Conservation (phyloP, 2,888 invertebrate genomes). For the Acanthopleura granulata region DNA sequence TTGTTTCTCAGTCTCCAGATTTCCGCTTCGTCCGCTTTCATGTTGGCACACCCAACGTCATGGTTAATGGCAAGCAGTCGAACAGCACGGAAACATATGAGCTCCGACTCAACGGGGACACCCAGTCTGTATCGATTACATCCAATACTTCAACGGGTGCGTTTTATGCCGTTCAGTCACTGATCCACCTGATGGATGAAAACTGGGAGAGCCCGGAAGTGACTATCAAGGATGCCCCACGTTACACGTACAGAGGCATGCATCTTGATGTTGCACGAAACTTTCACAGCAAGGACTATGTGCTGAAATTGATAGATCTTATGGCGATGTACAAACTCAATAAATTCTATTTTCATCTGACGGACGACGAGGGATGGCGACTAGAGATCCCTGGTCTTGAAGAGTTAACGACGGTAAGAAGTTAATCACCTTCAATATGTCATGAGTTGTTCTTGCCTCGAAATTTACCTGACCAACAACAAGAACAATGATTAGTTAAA, state of each 20-base stretch:
- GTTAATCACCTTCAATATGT: background rate
- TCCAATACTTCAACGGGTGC: conserved; percentile 42
- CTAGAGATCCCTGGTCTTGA: conserved; percentile 63
- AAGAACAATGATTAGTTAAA: too few species aligned
- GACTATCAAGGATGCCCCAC: conserved; percentile 49
- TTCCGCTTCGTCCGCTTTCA: conserved; percentile 33
- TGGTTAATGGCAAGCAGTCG: conserved; percentile 22
- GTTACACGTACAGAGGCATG: conserved; percentile 60
- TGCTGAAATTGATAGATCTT: conserved; percentile 50
- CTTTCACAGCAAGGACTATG: conserved; percentile 50
- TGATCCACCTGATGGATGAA: conserved; percentile 38
- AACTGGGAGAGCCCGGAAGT: conserved; percentile 35
- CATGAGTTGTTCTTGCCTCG: too few species aligned
- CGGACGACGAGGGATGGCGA: conserved; percentile 68
- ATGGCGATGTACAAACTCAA: conserved; percentile 67
- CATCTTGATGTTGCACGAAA: conserved; percentile 64
- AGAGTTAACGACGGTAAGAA: conserved; percentile 58
- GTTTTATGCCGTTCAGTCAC: conserved; percentile 55
- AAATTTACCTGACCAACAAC: too few species aligned
- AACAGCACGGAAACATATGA: conserved; percentile 45
- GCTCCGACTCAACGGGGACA: conserved; percentile 35
- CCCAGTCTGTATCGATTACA: conserved; percentile 38
- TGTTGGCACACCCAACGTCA: conserved; percentile 23
- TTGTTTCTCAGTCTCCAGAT: conserved; percentile 23
- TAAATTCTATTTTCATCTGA: conserved; percentile 62